phyloP scores from a whole-genome alignment of 2,888 invertebrate genomes.

The Rotaria sp. region DNA sequence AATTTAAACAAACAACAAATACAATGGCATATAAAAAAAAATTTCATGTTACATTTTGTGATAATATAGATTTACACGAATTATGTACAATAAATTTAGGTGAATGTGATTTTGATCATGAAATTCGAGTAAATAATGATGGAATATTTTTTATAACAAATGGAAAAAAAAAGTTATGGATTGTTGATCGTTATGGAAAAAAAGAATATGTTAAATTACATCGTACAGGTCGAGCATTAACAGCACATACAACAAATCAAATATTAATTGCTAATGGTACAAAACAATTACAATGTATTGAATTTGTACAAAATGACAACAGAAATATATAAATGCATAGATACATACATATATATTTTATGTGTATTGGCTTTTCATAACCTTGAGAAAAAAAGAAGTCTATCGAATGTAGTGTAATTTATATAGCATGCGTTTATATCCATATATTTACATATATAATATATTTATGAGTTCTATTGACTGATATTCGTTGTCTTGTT shows the following conservation, averaged over 20 bases:
- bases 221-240: neutral
- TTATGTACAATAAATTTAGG: neutral
- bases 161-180: neutral
- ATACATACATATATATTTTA: too few relatives aligned
- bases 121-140: neutral
- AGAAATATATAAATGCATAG: neutral
- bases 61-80: neutral
- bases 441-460: neutral
- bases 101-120: conserved; percentile 29
- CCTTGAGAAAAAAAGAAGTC: neutral
- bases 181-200: neutral
- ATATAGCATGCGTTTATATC: neutral
- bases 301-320: neutral
- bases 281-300: neutral
- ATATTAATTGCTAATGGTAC: conserved; percentile 21
- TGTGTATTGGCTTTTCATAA: neutral
- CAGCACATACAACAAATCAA: neutral
- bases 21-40: neutral
- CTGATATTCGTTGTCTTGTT: neutral
- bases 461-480: neutral
- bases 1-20: neutral
- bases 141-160: conserved; percentile 2
- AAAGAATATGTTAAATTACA: neutral
- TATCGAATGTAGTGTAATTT: neutral
- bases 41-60: neutral